Evolutionary conservation across 2,797 vertebrate genomes (phyloP).

Genomic region (Artibeus lituratus): DNA sequence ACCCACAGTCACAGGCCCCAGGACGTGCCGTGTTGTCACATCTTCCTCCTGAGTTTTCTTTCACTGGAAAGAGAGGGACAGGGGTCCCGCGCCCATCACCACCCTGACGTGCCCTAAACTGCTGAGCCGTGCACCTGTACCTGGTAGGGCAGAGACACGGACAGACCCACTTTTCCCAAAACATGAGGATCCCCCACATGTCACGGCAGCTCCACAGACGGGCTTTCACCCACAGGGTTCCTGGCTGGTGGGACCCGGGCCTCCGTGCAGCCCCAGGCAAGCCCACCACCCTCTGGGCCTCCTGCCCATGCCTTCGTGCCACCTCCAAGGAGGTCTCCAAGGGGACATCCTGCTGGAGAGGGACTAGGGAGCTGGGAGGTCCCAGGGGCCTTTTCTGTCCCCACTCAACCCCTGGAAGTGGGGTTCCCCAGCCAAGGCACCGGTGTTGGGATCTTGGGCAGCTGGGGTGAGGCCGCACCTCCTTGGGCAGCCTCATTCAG

Average conservation of each 20-base stretch:
- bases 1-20: conserved; percentile 12
- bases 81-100: not conserved
- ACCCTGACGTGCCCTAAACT: not conserved
- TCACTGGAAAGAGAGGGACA: not conserved
- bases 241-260: not conserved
- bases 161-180: not conserved
- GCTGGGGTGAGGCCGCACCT: not conserved
- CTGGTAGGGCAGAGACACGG: conserved; percentile 8
- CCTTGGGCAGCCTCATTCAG: not conserved
- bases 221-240: not conserved
- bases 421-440: not conserved
- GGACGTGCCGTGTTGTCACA: not conserved
- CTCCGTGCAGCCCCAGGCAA: not conserved
- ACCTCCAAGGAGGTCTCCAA: not conserved
- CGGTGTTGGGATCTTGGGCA: not conserved
- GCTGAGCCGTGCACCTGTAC: conserved; percentile 4
- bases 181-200: not conserved
- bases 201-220: not conserved
- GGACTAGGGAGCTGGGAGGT: not conserved
- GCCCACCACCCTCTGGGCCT: not conserved
- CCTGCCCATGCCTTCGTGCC: conserved; percentile 63
- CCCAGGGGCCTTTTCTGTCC: not conserved
- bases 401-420: not conserved
- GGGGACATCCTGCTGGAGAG: not conserved
- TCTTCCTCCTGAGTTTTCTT: conserved; percentile 13